Evolutionary conservation across 2,888 invertebrate genomes (phyloP), one percentile per base, ranked within the genome.

Genomic region (Drosophila pullipes): DNA sequence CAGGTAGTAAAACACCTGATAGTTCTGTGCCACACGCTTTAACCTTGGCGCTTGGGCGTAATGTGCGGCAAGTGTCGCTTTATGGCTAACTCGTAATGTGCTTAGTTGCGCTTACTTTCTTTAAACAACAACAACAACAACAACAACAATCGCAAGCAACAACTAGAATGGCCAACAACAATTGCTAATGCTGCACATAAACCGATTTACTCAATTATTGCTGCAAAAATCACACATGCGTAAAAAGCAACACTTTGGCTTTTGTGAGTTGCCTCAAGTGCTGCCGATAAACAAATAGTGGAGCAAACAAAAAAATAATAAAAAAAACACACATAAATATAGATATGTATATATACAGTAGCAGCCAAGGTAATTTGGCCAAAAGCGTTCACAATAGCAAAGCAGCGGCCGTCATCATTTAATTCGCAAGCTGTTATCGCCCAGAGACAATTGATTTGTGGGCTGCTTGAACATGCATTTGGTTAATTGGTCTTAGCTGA

Each of bases 161-260:
- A 37, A 37, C 67, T 53, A 65, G 50, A 68, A 71, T 59, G 25
- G 55, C 13, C 58, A 76, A 61, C 73, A 73, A 80, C 83, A 86
- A 83, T 75, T 70, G 72, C 86, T 83, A 85, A 85, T 81, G 85
- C 83, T 81, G 66, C 81, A 77, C 85, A 78, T 87, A 87, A 87
- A 88, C 87, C 87, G 87, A 88, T 87, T 87, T 88, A 88, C 87
- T 88, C 90, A 87, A 87, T 87, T 89, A 89, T 77, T 85, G 72
- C 65, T 76, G 58, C 58, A 71, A 87, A 81, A 76, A 69, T 77
- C 71, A 76, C 78, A 82, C 71, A 68, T 70, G 74, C 78, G 76
- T 71, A 72, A 64, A 65, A n/a, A 57, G 49, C 57, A 33, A 72
- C 55, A 47, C 57, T 50, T 58, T 50, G 52, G 28, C 68, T 63